Percentiles rank a stretch among this genome's conserved stretches.
Evolutionary conservation across 1,140 invertebrate genomes (phyloP).

Genomic region (Calosoma granatense): DNA sequence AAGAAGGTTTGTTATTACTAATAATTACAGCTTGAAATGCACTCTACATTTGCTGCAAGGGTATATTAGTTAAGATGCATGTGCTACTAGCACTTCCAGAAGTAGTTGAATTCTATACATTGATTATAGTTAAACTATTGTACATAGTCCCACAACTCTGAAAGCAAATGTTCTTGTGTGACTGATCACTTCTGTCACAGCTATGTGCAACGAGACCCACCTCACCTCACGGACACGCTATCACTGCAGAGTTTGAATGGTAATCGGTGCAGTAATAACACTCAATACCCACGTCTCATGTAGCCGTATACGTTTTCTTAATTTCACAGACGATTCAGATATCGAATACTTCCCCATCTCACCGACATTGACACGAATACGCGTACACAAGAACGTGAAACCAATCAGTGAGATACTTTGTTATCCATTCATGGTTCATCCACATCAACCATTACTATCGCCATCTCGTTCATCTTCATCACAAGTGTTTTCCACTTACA

Average conservation of each 20-base stretch:
- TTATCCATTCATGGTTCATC: slow-evolving; percentile 44
- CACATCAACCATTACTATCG: slow-evolving; percentile 21
- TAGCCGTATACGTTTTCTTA: not conserved
- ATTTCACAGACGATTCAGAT: slow-evolving; percentile 52
- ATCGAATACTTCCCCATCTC: slow-evolving; percentile 75
- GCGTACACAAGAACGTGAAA: slow-evolving; percentile 53
- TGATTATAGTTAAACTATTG: not conserved
- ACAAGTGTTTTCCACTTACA: slow-evolving; percentile 39
- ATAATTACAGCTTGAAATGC: not conserved
- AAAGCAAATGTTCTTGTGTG: not conserved
- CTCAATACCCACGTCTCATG: not conserved
- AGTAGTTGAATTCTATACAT: slow-evolving; percentile 3
- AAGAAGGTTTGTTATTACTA: not conserved
- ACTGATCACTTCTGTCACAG: not conserved
- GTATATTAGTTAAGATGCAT: not conserved
- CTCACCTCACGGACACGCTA: slow-evolving; percentile 5
- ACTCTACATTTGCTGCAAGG: not conserved
- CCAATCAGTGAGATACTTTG: slow-evolving; percentile 43
- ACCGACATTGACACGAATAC: slow-evolving; percentile 65
- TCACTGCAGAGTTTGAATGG: slow-evolving; percentile 3
- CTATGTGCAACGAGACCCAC: not conserved
- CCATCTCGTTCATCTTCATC: too few relatives aligned
- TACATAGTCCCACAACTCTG: not conserved
- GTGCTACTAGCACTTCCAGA: not conserved
- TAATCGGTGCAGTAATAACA: slow-evolving; percentile 5